Conservation (phyloP, 2,888 invertebrate species). For the Lepas anatifera region DNA sequence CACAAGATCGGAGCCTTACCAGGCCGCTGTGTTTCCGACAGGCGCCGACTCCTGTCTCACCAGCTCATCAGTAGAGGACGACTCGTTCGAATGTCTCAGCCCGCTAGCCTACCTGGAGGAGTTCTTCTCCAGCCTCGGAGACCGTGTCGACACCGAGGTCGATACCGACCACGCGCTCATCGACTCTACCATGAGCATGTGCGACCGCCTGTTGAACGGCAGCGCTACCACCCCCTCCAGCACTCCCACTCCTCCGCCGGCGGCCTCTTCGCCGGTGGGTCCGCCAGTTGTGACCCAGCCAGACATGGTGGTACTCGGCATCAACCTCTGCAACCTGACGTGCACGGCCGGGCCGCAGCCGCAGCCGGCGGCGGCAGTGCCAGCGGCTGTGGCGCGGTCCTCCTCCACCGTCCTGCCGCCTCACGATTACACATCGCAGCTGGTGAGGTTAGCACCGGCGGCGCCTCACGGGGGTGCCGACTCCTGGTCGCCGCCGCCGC, state of each 20-base stretch:
- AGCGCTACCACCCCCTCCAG: background rate
- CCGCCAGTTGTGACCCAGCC: background rate
- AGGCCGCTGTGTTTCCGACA: no score
- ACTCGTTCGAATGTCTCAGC: background rate
- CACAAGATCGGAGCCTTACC: no score
- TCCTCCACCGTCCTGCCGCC: constrained; percentile 32
- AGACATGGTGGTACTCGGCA: constrained; percentile 33
- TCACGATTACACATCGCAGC: constrained; percentile 50
- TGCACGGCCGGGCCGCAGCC: background rate
- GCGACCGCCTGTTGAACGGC: background rate
- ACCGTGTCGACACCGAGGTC: background rate
- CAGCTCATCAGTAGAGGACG: background rate
- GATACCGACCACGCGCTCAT: background rate
- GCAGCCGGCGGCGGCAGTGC: constrained; percentile 14
- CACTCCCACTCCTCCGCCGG: background rate
- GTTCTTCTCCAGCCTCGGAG: background rate
- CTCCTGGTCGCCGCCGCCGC: constrained; percentile 14
- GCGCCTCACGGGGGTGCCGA: background rate
- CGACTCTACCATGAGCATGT: constrained; percentile 10
- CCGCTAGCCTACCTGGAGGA: background rate
- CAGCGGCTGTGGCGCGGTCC: constrained; percentile 17
- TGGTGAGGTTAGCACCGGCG: constrained; percentile 45
- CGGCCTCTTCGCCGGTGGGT: background rate
- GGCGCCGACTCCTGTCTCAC: background rate
- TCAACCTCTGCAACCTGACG: constrained; percentile 33